Evolutionary conservation across 1,140 invertebrate genomes (phyloP), one percentile per base, ranked within the genome.

Genomic region (Aphis craccivora): DNA sequence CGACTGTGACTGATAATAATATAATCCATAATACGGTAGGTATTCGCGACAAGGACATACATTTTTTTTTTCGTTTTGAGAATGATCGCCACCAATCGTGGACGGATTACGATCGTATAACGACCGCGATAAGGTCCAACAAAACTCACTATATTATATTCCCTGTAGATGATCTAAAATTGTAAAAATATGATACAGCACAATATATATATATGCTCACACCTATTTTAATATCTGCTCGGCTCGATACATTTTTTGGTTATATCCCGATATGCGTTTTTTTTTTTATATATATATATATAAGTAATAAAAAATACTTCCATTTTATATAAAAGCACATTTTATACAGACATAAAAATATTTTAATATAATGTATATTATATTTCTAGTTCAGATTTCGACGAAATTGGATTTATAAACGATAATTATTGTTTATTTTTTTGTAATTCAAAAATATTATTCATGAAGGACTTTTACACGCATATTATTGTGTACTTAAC

Each of bases 1-100:
- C 4, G 60, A 76, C 60, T 76, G 60, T 76, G 60, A 76, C 60
- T 76, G 60, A 76, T 76, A 76, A 76, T 76, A 76, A 76, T 76
- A 76, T 76, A 76, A 76, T 76, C 60, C 14, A 76, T 76, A 76
- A 76, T 76, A 76, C 5, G n/a, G 60, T 67, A 67, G n/a, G 60
- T 67, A 67, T 30, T n/a, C 30, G 18, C 60, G 60, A 67, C 60
- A n/a, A n/a, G 30, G 60, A 67, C 9, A 60, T n/a, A n/a, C 4
- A 67, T n/a, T n/a, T 18, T 67, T 67, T 67, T 76, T 18, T 76
- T n/a, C 30, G 60, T n/a, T 76, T 76, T n/a, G 60, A 67, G 60
- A 67, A 67, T 67, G 60, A 67, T n/a, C 14, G 14, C 30, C 14
- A n/a, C 30, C 30, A 76, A n/a, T 76, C 60, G 30, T n/a, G 30